Evolutionary conservation across 1,140 invertebrate genomes (phyloP).

Genomic region (Saccostrea glomerata): DNA sequence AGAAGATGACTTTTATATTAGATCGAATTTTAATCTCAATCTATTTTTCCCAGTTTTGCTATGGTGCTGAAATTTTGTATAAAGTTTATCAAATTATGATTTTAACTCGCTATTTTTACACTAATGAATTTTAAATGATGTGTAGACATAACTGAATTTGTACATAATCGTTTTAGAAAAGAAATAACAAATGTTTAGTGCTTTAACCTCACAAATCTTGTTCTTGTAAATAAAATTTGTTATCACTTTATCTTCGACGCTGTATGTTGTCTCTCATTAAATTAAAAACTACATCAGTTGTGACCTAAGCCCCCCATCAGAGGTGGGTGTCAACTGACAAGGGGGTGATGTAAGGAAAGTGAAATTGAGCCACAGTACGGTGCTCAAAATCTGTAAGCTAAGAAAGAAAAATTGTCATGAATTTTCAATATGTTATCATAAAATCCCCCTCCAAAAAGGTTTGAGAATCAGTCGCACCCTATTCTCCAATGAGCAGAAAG

Average conservation of each 20-base stretch:
- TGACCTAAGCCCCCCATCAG: no score
- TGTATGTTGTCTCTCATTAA: no score
- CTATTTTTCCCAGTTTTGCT: background rate
- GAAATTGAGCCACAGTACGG: no score
- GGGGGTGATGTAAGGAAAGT: no score
- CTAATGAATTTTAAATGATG: background rate
- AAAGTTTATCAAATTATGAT: conserved; percentile 6
- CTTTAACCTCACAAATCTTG: conserved; percentile 1
- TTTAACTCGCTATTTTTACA: conserved; percentile 8
- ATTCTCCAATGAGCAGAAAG: no score
- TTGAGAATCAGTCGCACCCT: no score
- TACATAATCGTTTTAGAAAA: background rate
- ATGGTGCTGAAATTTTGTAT: background rate
- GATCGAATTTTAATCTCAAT: background rate
- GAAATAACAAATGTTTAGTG: background rate
- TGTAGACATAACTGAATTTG: conserved; percentile 20
- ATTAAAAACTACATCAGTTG: no score
- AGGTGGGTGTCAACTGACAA: no score
- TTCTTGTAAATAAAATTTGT: conserved; percentile 8
- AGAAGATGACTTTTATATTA: background rate
- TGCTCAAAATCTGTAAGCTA: no score
- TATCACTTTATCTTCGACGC: background rate
- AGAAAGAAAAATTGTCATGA: no score
- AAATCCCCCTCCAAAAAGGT: no score
- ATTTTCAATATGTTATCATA: no score